Evolutionary conservation across 2,113 vertebrate genomes (phyloP), one percentile per base, ranked within the genome.

Genomic region (Misgurnus mizolepis): DNA sequence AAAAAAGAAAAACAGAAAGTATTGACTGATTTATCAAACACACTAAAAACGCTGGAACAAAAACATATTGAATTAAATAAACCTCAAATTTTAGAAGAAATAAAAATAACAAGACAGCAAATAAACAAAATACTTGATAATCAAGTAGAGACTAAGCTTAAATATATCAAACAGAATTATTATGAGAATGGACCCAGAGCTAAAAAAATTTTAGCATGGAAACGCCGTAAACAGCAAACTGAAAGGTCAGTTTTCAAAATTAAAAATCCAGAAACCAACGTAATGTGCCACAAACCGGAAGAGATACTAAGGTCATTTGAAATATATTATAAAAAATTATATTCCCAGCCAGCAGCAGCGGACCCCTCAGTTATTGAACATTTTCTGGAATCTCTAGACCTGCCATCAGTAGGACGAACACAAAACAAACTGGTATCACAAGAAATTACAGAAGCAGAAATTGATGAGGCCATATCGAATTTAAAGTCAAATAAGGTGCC

Each of bases 401-500:
- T 73, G 53, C 60, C 69, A 58, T 50, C 67, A 9, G 34, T 80
- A 6, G 58, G 69, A 10, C 4, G 5, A 3, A 41, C 40, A 73
- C 69, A 80, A 50, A 80, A 73, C 62, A 74, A 41, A 56, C 3
- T 18, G n/a, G 11, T 80, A 45, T 61, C 34, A 40, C 22, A 34
- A 47, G 62, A 67, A 41, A 81, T 81, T 5, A 75, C 34, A 17
- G 56, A 66, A 50, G 0, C 5, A 47, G 62, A 81, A 53, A 18
- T 68, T 15, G 69, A 81, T 60, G 17, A 5, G 14, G 61, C 69
- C 17, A 75, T 81, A 49, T 70, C 15, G 17, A 76, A 7, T 15
- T 6, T 70, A 61, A 82, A 82, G 17, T 14, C 65, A n/a, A 70
- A 70, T 5, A 67, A 67, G 70, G 76, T 64, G 53, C 73, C 5